Percentiles rank a stretch among this genome's conserved stretches.
Conservation (phyloP, 1,140 invertebrate genomes). For the Zaprionus ornatus region DNA sequence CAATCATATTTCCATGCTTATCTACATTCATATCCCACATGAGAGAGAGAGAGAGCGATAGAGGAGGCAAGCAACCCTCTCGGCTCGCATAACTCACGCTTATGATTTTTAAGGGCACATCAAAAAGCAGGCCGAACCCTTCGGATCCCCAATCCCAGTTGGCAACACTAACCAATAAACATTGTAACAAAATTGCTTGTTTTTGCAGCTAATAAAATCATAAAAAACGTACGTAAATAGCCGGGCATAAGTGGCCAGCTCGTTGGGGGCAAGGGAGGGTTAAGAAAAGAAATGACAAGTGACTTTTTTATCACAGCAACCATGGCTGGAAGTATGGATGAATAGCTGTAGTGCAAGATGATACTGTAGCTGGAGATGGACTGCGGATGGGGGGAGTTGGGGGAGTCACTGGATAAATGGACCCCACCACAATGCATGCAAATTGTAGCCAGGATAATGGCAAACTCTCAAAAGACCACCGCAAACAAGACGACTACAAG, state of each 20-base stretch:
- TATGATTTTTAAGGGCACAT: constrained; percentile 81
- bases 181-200: constrained; percentile 80
- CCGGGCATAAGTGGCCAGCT: constrained; percentile 58
- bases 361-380: neutral
- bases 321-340: constrained; percentile 60
- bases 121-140: constrained; percentile 55
- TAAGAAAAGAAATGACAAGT: constrained; percentile 69
- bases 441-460: constrained; percentile 79
- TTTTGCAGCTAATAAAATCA: constrained; percentile 83
- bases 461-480: constrained; percentile 75
- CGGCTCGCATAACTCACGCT: constrained; percentile 71
- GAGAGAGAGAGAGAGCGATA: too few species aligned
- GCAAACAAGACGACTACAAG: constrained; percentile 63
- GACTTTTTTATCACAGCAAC: constrained; percentile 70
- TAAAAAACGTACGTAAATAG: constrained; percentile 75
- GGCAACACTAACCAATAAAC: constrained; percentile 77
- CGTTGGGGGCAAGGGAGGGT: constrained; percentile 33
- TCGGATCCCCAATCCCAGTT: constrained; percentile 27
- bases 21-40: constrained; percentile 16
- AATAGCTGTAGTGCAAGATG: constrained; percentile 47
- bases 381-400: neutral
- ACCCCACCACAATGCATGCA: constrained; percentile 73
- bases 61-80: constrained; percentile 13
- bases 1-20: constrained; percentile 6
- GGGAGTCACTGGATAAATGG: constrained; percentile 40